Evolutionary conservation across 2,888 invertebrate genomes (phyloP).

Genomic region (Arge pagana): DNA sequence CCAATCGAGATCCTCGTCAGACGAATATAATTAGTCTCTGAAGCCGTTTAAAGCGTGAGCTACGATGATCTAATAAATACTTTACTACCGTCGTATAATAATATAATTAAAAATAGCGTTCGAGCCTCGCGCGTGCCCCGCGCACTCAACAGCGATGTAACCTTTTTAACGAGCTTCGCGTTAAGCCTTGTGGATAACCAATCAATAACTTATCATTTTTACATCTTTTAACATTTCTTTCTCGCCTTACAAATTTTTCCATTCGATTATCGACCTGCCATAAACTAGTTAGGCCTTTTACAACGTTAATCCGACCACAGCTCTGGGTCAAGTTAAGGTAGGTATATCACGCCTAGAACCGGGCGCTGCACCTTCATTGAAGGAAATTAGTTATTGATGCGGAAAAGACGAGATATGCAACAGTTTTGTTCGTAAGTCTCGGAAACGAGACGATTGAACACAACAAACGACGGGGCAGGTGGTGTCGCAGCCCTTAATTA

Average conservation of each 20-base stretch:
- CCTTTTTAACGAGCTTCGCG: conserved; percentile 18
- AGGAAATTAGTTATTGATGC: too few species aligned
- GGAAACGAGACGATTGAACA: too few species aligned
- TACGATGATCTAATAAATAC: conserved; percentile 13
- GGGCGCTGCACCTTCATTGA: too few species aligned
- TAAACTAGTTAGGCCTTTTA: too few species aligned
- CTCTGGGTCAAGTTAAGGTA: too few species aligned
- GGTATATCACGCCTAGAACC: too few species aligned
- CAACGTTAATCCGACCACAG: too few species aligned
- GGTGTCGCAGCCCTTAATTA: conserved; percentile 18
- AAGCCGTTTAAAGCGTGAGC: conserved; percentile 12
- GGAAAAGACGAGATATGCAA: too few species aligned
- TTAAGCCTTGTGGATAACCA: conserved; percentile 6
- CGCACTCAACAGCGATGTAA: conserved; percentile 12
- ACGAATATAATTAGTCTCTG: conserved; percentile 8
- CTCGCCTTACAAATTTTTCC: neutral
- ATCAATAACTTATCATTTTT: too few species aligned
- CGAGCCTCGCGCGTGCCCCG: conserved; percentile 15
- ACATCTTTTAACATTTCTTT: neutral
- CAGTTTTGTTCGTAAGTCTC: too few species aligned
- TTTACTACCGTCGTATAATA: conserved; percentile 16
- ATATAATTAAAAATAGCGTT: conserved; percentile 2
- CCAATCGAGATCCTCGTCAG: neutral
- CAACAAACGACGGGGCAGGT: conserved; percentile 18
- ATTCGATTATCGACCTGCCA: neutral